These are phyloP conservation scores for Amphipyra tragopoginis DNA, from an alignment of 2,888 invertebrate species.

Conservation along the genomic window DNA sequence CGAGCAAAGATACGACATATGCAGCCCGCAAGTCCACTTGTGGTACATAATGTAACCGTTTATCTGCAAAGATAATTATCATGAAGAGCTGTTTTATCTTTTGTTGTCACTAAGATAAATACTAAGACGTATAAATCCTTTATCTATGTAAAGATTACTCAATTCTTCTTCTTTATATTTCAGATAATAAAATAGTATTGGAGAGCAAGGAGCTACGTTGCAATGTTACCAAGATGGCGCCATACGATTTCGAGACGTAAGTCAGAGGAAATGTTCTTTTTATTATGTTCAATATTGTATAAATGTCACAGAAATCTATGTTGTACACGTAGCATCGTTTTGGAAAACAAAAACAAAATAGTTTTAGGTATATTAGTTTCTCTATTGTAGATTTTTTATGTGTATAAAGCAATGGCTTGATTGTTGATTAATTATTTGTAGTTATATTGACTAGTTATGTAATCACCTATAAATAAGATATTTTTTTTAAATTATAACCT, in stretches of 20 bases:
- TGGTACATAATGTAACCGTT: conserved; percentile 2
- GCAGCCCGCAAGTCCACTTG: not conserved
- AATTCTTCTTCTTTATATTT: conserved; percentile 39
- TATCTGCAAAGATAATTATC: conserved; percentile 33
- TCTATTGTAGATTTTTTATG: no score
- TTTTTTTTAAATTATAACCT: no score
- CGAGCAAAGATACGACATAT: not conserved
- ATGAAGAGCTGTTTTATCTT: conserved; percentile 42
- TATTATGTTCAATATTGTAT: not conserved
- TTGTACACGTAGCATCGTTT: no score
- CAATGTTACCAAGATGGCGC: conserved; percentile 83
- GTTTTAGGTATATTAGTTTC: no score
- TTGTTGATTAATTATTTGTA: no score
- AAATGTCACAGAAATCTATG: no score
- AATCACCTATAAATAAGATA: no score
- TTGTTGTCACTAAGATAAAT: conserved; percentile 27
- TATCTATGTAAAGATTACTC: conserved; percentile 25
- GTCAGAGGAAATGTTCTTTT: conserved; percentile 50
- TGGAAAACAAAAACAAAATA: no score
- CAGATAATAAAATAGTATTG: conserved; percentile 63
- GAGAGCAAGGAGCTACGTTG: conserved; percentile 38
- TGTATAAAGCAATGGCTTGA: no score
- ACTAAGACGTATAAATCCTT: conserved; percentile 28
- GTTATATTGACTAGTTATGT: no score
- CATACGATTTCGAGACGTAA: conserved; percentile 79